Evolutionary conservation across 2,888 invertebrate genomes (phyloP), one percentile per base, ranked within the genome.

Genomic region (Hemithea aestivaria): DNA sequence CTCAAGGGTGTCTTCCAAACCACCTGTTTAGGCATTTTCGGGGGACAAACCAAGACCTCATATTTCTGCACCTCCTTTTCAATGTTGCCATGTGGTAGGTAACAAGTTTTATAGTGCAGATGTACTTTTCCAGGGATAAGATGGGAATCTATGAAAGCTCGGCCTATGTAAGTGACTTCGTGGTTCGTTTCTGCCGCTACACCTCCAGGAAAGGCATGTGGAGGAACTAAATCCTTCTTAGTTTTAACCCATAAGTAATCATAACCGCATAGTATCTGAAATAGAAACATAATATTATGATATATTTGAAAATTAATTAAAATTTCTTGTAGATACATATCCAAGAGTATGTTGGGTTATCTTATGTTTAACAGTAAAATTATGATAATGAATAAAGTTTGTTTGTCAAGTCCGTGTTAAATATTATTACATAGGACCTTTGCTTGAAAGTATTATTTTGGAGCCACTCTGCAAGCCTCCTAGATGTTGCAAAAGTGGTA

Each of bases 91-190:
- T 25, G 30, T 0, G 48, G 42, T 29, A 45, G n/a, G 33, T 38
- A 47, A 7, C 46, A 45, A 1, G 35, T 38, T 32, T 43, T 47
- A 31, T 47, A 41, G 22, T 39, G 38, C 21, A 33, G 11, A 10
- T 47, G 47, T 29, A 50, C 32, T 23, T 50, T 50, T 4, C 50
- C 50, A 7, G 43, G 44, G 11, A 50, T 38, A 1, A 47, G 38
- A 7, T 42, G 23, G 2, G 11, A n/a, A 2, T 38, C 34, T 7
- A 47, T 6, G 6, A 26, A 16, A 6, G 40, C 42, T 34, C 47
- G 39, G 24, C 50, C 50, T 16, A 50, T 40, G 27, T 34, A 47
- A 4, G 40, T 7, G 3, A 22, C 20, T 16, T 47, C 45, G 9
- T 33, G n/a, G 7, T 28, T 25, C 1, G 36, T 41, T 12, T 44